These are phyloP conservation scores for Copsychus sechellarum DNA, from an alignment of 2,113 vertebrate genomes.

Conservation along the genomic window DNA sequence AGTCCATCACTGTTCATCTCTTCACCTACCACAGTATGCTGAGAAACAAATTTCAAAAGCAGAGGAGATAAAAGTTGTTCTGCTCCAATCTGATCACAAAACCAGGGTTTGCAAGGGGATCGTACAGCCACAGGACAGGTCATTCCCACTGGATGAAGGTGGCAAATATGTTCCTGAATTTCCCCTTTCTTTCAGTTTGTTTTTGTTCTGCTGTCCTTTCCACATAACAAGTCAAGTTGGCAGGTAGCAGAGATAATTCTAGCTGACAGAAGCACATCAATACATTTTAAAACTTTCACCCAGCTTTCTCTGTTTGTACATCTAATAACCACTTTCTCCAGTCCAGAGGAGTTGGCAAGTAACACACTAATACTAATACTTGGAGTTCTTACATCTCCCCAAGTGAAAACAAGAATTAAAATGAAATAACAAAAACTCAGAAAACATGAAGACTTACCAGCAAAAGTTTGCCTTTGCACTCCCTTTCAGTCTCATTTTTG, in stretches of 20 bases:
- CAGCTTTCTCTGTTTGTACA: neutral
- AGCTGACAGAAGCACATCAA: neutral
- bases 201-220: neutral
- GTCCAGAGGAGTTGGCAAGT: neutral
- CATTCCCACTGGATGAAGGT: neutral
- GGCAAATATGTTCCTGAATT: neutral
- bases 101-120: neutral
- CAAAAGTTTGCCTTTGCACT: neutral
- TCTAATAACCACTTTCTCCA: neutral
- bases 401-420: neutral
- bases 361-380: neutral
- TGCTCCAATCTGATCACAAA: neutral
- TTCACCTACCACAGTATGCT: neutral
- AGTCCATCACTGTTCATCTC: neutral
- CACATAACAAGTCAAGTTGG: neutral
- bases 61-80: neutral
- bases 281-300: neutral
- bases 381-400: neutral
- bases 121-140: neutral
- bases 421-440: neutral
- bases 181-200: neutral
- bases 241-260: neutral
- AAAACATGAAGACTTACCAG: neutral
- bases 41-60: neutral
- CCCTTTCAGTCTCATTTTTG: neutral